Base-by-base conservation (phyloP, 37 sponge, comb jelly and placozoan species). In the Diacarnus erythraeanus region DNA sequence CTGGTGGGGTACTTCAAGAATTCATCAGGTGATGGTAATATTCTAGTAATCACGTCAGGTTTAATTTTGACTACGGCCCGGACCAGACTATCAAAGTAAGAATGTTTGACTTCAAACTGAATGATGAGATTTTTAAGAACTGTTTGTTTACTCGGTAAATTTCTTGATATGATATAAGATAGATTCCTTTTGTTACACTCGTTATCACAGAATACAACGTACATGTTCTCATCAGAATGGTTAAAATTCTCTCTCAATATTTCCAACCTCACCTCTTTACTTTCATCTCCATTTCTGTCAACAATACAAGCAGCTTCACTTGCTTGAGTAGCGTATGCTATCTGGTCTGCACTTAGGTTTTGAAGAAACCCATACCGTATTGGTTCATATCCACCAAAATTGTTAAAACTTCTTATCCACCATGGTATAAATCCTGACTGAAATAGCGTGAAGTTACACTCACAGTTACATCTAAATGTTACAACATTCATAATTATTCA, bases 51-150 rank as follows among this genome's bases (percentile, higher is more conserved):
- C 1, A 77, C 29, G 4, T 23, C 57, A 6, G 36, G 30, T 54
- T 77, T 41, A 38, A 92, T 64, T 23, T 23, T 31, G 40, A 72
- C 69, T 1, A 92, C 36, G 0, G 84, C 74, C 42, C 61, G 27
- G 29, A 82, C 82, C 34, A 92, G 77, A 41, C 54, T 41, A 37
- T 84, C 59, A 73, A 92, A 92, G 57, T 78, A 92, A 15, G 37
- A 59, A 67, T 84, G 80, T 61, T 92, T 92, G 9, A 92, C 71
- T 33, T 71, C 60, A 84, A 84, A 92, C 59, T 75, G 57, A 1
- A 77, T 81, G 27, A 27, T 57, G 1, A 87, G 59, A 36, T 70
- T 30, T 23, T 21, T 42, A 2, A n/a, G 31, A 39, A 31, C 9
- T 10, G 12, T 79, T 18, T 67, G 29, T 5, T 38, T 21, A 40